Conservation (phyloP, 2,888 invertebrate species). For the Tetragonisca angustula region DNA sequence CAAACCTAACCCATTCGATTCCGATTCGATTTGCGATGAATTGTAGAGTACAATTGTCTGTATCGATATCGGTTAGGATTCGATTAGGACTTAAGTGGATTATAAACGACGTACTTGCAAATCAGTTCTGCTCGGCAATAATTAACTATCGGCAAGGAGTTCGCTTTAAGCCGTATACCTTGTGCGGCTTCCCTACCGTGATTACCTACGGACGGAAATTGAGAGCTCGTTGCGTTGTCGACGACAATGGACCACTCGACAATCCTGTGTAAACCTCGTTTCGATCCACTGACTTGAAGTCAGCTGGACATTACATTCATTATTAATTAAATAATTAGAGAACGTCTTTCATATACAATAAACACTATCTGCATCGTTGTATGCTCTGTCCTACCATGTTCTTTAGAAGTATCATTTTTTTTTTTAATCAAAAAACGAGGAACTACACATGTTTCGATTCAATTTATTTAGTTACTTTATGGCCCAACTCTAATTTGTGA, state of each 20-base stretch:
- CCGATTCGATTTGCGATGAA: slow-evolving; percentile 39
- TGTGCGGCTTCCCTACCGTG: slow-evolving; percentile 55
- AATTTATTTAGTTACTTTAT: neutral
- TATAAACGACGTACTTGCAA: slow-evolving; percentile 75
- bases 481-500: neutral
- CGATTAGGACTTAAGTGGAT: slow-evolving; percentile 73
- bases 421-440: too few species aligned
- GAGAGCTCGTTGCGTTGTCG: slow-evolving; percentile 60
- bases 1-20: slow-evolving; percentile 47
- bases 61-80: slow-evolving; percentile 66
- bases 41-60: slow-evolving; percentile 56
- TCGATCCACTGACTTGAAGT: slow-evolving; percentile 38
- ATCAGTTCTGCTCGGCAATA: slow-evolving; percentile 72
- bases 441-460: neutral
- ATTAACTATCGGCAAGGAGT: slow-evolving; percentile 74
- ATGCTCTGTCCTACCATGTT: neutral
- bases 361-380: neutral
- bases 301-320: slow-evolving; percentile 40
- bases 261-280: slow-evolving; percentile 57
- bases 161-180: slow-evolving; percentile 68
- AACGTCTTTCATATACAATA: neutral
- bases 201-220: slow-evolving; percentile 65
- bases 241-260: slow-evolving; percentile 52
- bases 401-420: neutral
- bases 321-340: slow-evolving; percentile 66